Evolutionary conservation across 2,888 invertebrate genomes (phyloP), one percentile per base, ranked within the genome.

Genomic region (Beris morrisii): DNA sequence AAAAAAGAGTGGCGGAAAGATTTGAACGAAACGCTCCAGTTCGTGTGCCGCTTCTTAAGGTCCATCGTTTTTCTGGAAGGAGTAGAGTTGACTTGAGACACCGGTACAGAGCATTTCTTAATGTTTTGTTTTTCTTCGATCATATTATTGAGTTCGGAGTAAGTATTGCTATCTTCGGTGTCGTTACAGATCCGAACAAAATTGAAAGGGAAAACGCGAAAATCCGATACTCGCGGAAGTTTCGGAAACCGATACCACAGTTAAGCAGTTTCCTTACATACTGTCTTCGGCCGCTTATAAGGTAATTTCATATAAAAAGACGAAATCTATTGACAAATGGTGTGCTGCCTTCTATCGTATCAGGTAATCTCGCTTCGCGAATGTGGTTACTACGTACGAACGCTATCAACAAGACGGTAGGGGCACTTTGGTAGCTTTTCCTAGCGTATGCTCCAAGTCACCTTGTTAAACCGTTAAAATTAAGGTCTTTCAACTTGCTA

Each of bases 241-340:
- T 70, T 64, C 69, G 70, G 70, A 69, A 71, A 69, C 68, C 70
- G 71, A 69, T 64, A 65, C 72, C 70, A 70, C 68, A 70, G 67
- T 69, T 70, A 66, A 70, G 69, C 69, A 70, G 69, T 71, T 72
- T 72, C 72, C 72, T 72, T 70, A 68, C 70, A 71, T 69, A 69
- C 53, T 52, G 63, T 53, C 61, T 65, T 61, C 56, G 58, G 58
- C 52, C 63, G 48, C 65, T 68, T 63, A 63, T 68, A 68, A 65
- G 63, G 63, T 63, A 68, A 63, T 65, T 68, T 68, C 50, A 63
- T 55, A 63, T 56, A 66, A 32, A 63, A 65, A 68, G 65, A 61
- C 63, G 63, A 66, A 59, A 67, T 52, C 56, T 53, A 65, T 68
- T 65, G 66, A 68, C 68, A 68, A 65, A 68, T 65, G 63, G 65